Evolutionary conservation across 2,797 vertebrate genomes (phyloP).

Genomic region (Sylvia borin): DNA sequence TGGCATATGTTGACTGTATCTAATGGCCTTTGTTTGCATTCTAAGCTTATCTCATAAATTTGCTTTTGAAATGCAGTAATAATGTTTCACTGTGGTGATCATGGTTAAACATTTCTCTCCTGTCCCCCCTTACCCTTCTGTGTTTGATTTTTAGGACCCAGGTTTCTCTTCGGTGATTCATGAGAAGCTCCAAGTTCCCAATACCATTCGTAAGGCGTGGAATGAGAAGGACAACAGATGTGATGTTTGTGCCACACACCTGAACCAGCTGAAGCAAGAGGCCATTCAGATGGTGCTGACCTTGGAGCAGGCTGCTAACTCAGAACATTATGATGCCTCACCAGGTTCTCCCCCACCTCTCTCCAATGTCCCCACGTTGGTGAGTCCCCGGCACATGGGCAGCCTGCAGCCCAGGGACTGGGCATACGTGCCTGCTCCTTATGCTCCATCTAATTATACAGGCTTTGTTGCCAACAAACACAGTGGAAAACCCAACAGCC

Average conservation of each 20-base stretch:
- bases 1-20: background rate
- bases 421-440: constrained; percentile 78
- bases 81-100: constrained; percentile 4
- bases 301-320: constrained; percentile 81
- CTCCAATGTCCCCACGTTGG: constrained; percentile 72
- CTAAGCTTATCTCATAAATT: constrained; percentile 46
- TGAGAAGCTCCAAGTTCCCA: constrained; percentile 90
- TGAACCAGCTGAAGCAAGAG: constrained; percentile 93
- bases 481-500: constrained; percentile 82
- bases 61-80: constrained; percentile 42
- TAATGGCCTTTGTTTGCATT: constrained; percentile 44
- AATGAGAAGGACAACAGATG: constrained; percentile 90
- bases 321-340: constrained; percentile 84
- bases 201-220: constrained; percentile 87
- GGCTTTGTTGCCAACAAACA: constrained; percentile 80
- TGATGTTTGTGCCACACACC: constrained; percentile 87
- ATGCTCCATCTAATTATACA: constrained; percentile 79
- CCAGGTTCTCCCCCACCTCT: constrained; percentile 86
- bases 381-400: constrained; percentile 76
- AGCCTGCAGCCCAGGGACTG: constrained; percentile 82
- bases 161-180: constrained; percentile 86
- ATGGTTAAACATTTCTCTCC: constrained; percentile 34
- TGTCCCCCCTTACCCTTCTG: background rate
- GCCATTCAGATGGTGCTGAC: constrained; percentile 91
- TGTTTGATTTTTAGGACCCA: constrained; percentile 81